phyloP scores from a whole-genome alignment of 2,797 vertebrate species.

The Brotogeris chrysoptera region DNA sequence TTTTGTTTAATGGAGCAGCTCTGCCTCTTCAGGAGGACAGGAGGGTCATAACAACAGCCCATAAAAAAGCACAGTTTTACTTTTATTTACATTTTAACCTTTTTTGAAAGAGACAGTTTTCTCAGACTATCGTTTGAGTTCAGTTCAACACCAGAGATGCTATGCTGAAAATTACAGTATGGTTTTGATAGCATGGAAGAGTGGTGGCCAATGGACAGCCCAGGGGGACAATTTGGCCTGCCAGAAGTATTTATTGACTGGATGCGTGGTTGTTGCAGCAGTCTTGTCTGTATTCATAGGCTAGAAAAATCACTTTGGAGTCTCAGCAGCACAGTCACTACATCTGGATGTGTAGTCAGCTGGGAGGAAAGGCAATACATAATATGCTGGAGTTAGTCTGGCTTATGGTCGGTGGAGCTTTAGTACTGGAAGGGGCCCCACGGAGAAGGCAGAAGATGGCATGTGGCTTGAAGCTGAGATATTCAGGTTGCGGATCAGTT shows the following conservation, averaged over 20 bases:
- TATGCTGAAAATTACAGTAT: not conserved
- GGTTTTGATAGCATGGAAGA: not conserved
- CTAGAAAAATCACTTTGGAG: slow-evolving; percentile 5
- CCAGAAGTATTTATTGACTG: slow-evolving; percentile 16
- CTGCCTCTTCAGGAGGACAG: not conserved
- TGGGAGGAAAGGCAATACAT: not conserved
- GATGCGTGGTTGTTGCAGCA: not conserved
- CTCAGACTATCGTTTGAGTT: not conserved
- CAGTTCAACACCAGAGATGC: not conserved
- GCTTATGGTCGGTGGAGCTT: not conserved
- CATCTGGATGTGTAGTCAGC: not conserved
- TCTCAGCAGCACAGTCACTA: not conserved
- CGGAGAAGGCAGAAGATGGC: not conserved
- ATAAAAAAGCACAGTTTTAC: not conserved
- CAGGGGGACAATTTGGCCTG: not conserved
- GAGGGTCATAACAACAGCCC: not conserved
- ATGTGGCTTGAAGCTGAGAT: not conserved
- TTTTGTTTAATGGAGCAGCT: not conserved
- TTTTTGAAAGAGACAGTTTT: not conserved
- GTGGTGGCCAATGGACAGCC: slow-evolving; percentile 18
- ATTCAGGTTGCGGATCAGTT: not conserved
- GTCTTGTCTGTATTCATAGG: not conserved
- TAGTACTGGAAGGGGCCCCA: not conserved
- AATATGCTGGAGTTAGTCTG: not conserved
- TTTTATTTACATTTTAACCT: slow-evolving; percentile 10